A percentile compares a stretch with the other conserved stretches of the same genome.
Evolutionary conservation across 2,888 invertebrate species (phyloP).

Genomic region (Drosophila borealis): DNA sequence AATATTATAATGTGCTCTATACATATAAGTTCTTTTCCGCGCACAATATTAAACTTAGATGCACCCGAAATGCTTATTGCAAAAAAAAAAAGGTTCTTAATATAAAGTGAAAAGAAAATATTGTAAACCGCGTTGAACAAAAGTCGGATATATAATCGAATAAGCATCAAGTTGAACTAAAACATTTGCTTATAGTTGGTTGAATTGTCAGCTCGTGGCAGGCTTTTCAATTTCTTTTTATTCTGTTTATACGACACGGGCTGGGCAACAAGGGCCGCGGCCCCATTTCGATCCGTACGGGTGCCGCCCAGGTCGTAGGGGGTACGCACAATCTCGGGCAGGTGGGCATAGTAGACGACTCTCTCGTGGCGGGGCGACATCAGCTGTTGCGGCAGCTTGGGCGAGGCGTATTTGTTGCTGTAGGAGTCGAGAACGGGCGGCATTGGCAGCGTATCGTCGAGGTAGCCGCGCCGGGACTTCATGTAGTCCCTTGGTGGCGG

Average conservation of each 20-base stretch:
- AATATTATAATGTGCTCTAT: neutral
- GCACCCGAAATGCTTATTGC: no score
- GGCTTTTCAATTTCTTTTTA: slow-evolving; percentile 59
- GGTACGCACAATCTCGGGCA: slow-evolving; percentile 89
- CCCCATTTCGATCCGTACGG: slow-evolving; percentile 49
- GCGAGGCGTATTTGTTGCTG: slow-evolving; percentile 52
- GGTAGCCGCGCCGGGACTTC: slow-evolving; percentile 72
- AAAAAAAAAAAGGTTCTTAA: neutral
- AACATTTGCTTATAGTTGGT: slow-evolving; percentile 50
- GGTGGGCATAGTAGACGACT: slow-evolving; percentile 89
- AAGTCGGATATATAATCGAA: neutral
- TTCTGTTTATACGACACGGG: slow-evolving; percentile 44
- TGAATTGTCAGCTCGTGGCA: slow-evolving; percentile 48
- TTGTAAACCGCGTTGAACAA: slow-evolving; percentile 8
- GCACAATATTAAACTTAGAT: no score
- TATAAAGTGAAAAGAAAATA: neutral
- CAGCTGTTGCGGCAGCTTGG: slow-evolving; percentile 65
- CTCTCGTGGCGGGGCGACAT: slow-evolving; percentile 82
- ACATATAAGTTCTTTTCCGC: no score
- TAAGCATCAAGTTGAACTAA: slow-evolving; percentile 12
- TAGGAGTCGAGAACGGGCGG: slow-evolving; percentile 66
- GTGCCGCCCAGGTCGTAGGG: slow-evolving; percentile 75
- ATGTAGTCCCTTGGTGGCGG: slow-evolving; percentile 82
- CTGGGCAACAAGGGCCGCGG: slow-evolving; percentile 21
- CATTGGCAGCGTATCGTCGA: slow-evolving; percentile 58